A percentile compares a stretch with the other conserved stretches of the same genome.
Evolutionary conservation across 1,140 invertebrate species (phyloP).

Genomic region (Zaprionus camerounensis): DNA sequence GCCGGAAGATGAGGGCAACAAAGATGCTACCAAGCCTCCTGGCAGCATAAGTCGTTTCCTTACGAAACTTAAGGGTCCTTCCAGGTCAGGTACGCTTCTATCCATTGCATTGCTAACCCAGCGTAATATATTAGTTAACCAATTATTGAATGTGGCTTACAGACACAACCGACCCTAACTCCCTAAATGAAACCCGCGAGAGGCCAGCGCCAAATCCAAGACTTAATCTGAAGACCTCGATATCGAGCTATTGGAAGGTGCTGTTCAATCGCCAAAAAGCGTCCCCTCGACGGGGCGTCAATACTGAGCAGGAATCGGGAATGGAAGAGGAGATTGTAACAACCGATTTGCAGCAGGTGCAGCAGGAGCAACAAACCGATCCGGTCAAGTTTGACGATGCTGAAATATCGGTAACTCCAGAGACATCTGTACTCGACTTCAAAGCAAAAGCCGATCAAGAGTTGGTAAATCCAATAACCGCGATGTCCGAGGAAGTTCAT

Average conservation of each 20-base stretch:
- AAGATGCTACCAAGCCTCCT: conserved; percentile 21
- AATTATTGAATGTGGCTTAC: background rate
- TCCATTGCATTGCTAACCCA: background rate
- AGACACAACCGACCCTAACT: conserved; percentile 19
- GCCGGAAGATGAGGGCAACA: conserved; percentile 23
- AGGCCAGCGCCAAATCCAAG: conserved; percentile 43
- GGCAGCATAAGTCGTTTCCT: conserved; percentile 42
- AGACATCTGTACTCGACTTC: background rate
- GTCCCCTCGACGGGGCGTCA: conserved; percentile 17
- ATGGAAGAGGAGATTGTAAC: conserved; percentile 13
- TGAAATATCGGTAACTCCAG: background rate
- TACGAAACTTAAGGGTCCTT: conserved; percentile 30
- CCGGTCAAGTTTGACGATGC: background rate
- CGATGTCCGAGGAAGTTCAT: conserved; percentile 38
- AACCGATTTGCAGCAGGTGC: conserved; percentile 22
- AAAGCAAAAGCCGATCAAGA: background rate
- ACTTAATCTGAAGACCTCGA: conserved; percentile 49
- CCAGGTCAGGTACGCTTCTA: conserved; percentile 27
- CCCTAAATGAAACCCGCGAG: background rate
- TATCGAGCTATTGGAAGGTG: conserved; percentile 62
- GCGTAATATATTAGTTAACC: background rate
- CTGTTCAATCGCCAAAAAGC: conserved; percentile 58
- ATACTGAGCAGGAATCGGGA: background rate
- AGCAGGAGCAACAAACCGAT: conserved; percentile 14
- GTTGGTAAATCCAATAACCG: conserved; percentile 6